Percentiles rank a stretch among this genome's conserved stretches.
Evolutionary conservation across 1,140 invertebrate genomes (phyloP).

Genomic region (Microplitis mediator): DNA sequence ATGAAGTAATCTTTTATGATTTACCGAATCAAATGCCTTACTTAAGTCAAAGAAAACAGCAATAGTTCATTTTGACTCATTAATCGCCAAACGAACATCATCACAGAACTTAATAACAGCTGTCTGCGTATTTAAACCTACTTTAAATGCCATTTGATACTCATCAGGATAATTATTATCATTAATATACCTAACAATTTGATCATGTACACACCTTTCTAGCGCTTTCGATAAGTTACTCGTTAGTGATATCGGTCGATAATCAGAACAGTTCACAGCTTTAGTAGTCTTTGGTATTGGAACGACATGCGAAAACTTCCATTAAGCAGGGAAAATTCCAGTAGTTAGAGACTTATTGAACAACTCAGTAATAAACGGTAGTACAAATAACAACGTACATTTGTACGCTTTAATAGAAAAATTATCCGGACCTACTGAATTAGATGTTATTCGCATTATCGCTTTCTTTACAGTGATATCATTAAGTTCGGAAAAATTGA

Average conservation of each 20-base stretch:
- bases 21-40: constrained; percentile 32
- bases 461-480: too few relatives aligned
- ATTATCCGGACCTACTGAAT: too few relatives aligned
- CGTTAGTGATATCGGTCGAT: too few relatives aligned
- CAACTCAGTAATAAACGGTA: too few relatives aligned
- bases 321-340: neutral
- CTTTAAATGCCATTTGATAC: neutral
- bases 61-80: constrained; percentile 7
- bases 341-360: neutral
- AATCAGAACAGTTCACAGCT: too few relatives aligned
- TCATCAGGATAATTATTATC: neutral
- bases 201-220: neutral
- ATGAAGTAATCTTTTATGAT: constrained; percentile 16
- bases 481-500: too few relatives aligned
- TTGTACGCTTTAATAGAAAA: too few relatives aligned
- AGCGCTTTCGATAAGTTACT: neutral
- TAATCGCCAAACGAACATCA: neutral
- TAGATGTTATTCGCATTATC: too few relatives aligned
- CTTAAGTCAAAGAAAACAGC: constrained; percentile 24
- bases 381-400: too few relatives aligned
- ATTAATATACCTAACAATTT: neutral
- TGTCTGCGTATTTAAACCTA: neutral
- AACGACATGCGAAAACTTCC: too few relatives aligned
- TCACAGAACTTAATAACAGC: too few relatives aligned
- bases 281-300: neutral